Percentiles rank a stretch among this genome's conserved stretches.
Conservation (phyloP, 2,113 vertebrate genomes). For the Protobothrops flavoviridis region DNA sequence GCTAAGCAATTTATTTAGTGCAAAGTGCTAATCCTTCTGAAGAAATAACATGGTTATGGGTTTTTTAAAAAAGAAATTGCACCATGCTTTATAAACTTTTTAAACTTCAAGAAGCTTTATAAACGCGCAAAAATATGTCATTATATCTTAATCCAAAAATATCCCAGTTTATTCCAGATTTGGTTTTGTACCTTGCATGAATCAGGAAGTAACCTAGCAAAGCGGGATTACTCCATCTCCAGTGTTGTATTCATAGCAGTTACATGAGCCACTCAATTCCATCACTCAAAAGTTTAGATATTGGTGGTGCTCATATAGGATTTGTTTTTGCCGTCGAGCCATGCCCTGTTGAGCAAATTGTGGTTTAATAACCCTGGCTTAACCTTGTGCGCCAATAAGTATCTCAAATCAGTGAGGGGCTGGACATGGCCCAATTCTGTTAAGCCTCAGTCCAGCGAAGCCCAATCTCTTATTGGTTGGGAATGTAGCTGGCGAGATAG, state of each 20-base stretch:
- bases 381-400: background rate
- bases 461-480: background rate
- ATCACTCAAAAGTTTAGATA: background rate
- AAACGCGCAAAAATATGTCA: background rate
- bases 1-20: background rate
- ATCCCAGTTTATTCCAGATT: background rate
- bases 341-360: background rate
- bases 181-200: background rate
- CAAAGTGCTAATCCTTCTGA: background rate
- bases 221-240: background rate
- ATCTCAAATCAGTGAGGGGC: background rate
- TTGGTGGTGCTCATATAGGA: background rate
- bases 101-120: background rate
- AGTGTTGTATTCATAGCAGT: background rate
- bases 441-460: background rate
- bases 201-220: background rate
- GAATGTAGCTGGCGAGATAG: background rate
- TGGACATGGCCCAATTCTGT: too few species aligned
- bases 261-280: background rate
- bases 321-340: background rate
- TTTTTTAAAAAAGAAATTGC: background rate
- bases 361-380: background rate
- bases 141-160: background rate
- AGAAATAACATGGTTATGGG: background rate
- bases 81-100: background rate